phyloP scores from a whole-genome alignment of 2,797 vertebrate species.

The Rhadinocentrus ornatus region DNA sequence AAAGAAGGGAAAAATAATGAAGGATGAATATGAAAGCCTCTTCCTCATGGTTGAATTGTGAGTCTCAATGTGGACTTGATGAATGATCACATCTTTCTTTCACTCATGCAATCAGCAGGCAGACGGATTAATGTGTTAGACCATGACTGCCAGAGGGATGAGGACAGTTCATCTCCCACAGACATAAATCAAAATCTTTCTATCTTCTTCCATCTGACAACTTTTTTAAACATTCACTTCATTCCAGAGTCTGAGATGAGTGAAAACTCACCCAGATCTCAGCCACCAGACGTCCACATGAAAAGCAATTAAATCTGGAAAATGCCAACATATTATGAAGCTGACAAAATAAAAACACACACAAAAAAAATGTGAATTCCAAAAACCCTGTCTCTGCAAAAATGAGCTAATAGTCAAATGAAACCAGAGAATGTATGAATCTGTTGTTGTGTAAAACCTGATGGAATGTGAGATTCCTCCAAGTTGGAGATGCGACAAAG shows the following conservation, averaged over 20 bases:
- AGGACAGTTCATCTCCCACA: constrained; percentile 62
- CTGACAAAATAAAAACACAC: constrained; percentile 27
- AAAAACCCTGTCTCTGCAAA: not conserved
- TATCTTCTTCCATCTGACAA: constrained; percentile 68
- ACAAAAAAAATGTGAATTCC: constrained; percentile 27
- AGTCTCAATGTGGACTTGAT: constrained; percentile 58
- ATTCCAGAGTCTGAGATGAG: constrained; percentile 65
- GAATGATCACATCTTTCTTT: constrained; percentile 65
- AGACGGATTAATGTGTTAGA: constrained; percentile 71
- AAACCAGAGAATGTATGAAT: constrained; percentile 16
- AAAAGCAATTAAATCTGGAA: constrained; percentile 34
- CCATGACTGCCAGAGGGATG: constrained; percentile 58
- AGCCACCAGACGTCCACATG: constrained; percentile 18
- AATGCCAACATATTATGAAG: constrained; percentile 34
- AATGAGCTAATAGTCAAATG: not conserved
- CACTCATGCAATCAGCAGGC: constrained; percentile 53
- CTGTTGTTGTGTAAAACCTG: constrained; percentile 31
- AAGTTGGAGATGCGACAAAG: constrained; percentile 19
- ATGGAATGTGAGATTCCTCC: constrained; percentile 53
- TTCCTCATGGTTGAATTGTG: constrained; percentile 30
- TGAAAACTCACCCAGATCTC: constrained; percentile 59
- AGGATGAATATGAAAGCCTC: constrained; percentile 68
- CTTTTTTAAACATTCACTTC: constrained; percentile 76
- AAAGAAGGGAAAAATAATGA: constrained; percentile 53
- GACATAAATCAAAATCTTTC: constrained; percentile 85